Percentiles rank a stretch among this genome's conserved stretches.
Conservation (phyloP, 2,888 invertebrate species). For the Eristalinus sepulchralis region DNA sequence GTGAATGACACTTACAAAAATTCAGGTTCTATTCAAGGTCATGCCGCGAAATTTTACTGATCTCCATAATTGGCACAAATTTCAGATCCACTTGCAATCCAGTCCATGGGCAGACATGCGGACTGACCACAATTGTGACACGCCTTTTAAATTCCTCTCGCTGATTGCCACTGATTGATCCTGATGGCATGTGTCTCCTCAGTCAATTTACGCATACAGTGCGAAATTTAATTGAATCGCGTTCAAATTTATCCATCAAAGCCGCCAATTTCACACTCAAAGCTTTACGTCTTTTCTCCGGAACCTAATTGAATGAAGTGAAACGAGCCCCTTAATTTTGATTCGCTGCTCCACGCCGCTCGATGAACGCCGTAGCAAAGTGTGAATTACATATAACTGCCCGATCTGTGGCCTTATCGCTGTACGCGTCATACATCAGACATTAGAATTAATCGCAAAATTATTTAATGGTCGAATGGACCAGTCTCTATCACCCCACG, state of each 20-base stretch:
- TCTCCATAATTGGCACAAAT: neutral
- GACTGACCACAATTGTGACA: neutral
- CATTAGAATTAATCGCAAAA: neutral
- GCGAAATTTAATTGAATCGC: neutral
- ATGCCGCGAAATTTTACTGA: neutral
- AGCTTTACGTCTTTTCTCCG: neutral
- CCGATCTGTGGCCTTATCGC: conserved; percentile 5
- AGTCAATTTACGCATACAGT: neutral
- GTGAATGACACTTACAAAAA: neutral
- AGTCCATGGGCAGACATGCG: neutral
- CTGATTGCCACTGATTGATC: neutral
- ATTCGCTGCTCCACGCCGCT: neutral
- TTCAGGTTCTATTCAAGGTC: too few relatives aligned
- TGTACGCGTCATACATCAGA: neutral
- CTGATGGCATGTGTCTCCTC: neutral
- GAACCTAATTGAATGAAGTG: neutral
- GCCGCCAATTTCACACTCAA: too few relatives aligned
- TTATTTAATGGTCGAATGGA: neutral
- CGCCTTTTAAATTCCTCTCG: neutral
- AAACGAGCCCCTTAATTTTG: neutral
- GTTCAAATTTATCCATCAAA: neutral
- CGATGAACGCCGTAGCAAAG: neutral
- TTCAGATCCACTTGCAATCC: neutral
- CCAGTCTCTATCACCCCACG: conserved; percentile 14
- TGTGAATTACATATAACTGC: neutral